Evolutionary conservation across 2,113 vertebrate species (phyloP), one percentile per base, ranked within the genome.

Genomic region (Brevimyrus niger): DNA sequence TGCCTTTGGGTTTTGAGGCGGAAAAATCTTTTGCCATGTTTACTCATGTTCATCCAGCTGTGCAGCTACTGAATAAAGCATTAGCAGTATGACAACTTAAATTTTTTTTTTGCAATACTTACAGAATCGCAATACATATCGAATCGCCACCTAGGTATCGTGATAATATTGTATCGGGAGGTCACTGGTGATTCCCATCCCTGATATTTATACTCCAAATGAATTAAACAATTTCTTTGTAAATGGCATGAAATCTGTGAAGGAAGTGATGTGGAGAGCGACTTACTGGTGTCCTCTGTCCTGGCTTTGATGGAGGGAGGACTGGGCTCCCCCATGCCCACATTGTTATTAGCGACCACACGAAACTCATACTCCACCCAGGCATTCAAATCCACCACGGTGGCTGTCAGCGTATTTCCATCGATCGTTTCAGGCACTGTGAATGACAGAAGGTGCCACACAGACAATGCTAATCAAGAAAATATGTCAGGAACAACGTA

Each of bases 301-400:
- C 97, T 97, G 95, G 97, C 97, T 96, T 97, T 99, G 95, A 95
- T 94, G 83, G 98, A 99, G 89, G 97, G 92, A 2, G 97, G 96
- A 94, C 98, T 99, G 90, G 98, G 98, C 89, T 98, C 97, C 93
- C 98, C 98, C 89, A 98, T 96, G 91, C 98, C 98, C 5, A 99
- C 96, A 86, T 92, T 94, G 92, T 99, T 99, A 93, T 94, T 97
- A 92, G 97, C 97, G 88, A 99, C 97, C 87, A 98, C 96, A 89
- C 98, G 97, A 90, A 99, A 99, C 94, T 99, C 97, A n/a, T 99
- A 99, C 94, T 99, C 98, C 93, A 99, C 98, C 98, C 98, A 99
- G 42, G 98, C 97, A 44, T 97, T 99, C 93, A 99, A 94, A 90
- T 97, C 97, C 80, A 98, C 97, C n/a, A 98, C 97, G 0, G 98